Percentiles rank a stretch among this genome's conserved stretches.
These are phyloP conservation scores for Orchesella cincta DNA, from an alignment of 1,140 invertebrate genomes.

Conservation along the genomic window DNA sequence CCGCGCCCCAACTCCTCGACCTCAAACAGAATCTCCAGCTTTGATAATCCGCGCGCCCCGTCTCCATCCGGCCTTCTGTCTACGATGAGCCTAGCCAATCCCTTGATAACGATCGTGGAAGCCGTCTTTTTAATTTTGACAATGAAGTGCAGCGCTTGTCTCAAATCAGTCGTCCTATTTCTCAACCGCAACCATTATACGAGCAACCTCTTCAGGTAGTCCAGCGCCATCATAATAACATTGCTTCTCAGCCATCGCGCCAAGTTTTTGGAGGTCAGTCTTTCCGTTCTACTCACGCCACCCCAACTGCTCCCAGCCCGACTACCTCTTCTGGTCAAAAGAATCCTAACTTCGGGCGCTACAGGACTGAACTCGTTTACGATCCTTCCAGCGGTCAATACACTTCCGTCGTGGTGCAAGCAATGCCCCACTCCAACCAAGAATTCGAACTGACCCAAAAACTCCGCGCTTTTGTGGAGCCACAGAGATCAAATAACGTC, in stretches of 20 bases:
- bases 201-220: slow-evolving; percentile 46
- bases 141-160: slow-evolving; percentile 53
- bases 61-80: slow-evolving; percentile 29
- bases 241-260: slow-evolving; percentile 23
- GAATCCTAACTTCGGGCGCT: slow-evolving; percentile 62
- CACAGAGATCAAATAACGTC: slow-evolving; percentile 53
- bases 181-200: slow-evolving; percentile 59
- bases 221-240: slow-evolving; percentile 53
- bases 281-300: background rate
- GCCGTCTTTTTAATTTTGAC: slow-evolving; percentile 46
- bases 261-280: slow-evolving; percentile 33
- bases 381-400: slow-evolving; percentile 76
- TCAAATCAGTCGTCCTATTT: slow-evolving; percentile 54
- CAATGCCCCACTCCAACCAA: slow-evolving; percentile 67
- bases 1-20: slow-evolving; percentile 36
- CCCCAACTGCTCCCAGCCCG: slow-evolving; percentile 27
- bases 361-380: slow-evolving; percentile 74
- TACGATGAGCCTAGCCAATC: slow-evolving; percentile 32
- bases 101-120: slow-evolving; percentile 28
- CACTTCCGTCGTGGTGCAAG: slow-evolving; percentile 76
- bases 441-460: slow-evolving; percentile 68
- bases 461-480: slow-evolving; percentile 71
- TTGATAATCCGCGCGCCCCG: slow-evolving; percentile 34
- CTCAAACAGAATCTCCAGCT: background rate
- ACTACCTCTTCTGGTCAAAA: slow-evolving; percentile 50